Evolutionary conservation across 2,888 invertebrate species (phyloP), one percentile per base, ranked within the genome.

Genomic region (Dasysyrphus albostriatus): DNA sequence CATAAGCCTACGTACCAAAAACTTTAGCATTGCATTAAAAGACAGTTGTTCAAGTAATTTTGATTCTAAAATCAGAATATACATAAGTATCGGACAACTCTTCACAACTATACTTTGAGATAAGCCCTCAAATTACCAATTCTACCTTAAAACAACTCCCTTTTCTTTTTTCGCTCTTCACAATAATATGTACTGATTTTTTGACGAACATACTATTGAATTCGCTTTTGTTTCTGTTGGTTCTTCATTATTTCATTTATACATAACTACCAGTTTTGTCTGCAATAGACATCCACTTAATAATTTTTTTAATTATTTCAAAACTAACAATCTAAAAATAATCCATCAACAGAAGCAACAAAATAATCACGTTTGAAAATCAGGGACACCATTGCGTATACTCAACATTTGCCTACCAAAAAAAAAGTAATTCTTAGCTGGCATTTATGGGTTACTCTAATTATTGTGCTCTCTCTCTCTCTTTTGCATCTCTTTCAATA

Each of bases 321-420:
- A 39, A 61, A 42, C 19, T 24, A 42, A 61, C 19, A 61, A 24
- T 51, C 69, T 39, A 24, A 69, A 69, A 69, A 69, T 69, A 51
- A 24, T 39, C 34, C 51, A 51, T 3, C 34, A 51, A 32, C 24
- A 24, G 3, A 1, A 47, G 29, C 10, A 24, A 14, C n/a, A n/a
- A 47, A 34, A n/a, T 16, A 47, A 65, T 34, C 47, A 49, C 14
- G 63, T 65, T 65, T 69, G 2, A 67, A 51, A 39, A 54, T 69
- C 54, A 69, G 54, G 39, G 69, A 69, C 54, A 69, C n/a, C 54
- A 39, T n/a, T 10, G 29, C 69, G 69, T 69, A 69, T 69, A 69
- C 39, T 54, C 54, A 54, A 54, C 49, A 32, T 67, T 67, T 65
- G 9, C 44, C 1, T 32, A 34, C 58, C 58, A 58, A 51, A 49